Percentiles rank a stretch among this genome's conserved stretches.
Evolutionary conservation across 2,797 vertebrate species (phyloP).

Genomic region (Eleutherodactylus coqui): DNA sequence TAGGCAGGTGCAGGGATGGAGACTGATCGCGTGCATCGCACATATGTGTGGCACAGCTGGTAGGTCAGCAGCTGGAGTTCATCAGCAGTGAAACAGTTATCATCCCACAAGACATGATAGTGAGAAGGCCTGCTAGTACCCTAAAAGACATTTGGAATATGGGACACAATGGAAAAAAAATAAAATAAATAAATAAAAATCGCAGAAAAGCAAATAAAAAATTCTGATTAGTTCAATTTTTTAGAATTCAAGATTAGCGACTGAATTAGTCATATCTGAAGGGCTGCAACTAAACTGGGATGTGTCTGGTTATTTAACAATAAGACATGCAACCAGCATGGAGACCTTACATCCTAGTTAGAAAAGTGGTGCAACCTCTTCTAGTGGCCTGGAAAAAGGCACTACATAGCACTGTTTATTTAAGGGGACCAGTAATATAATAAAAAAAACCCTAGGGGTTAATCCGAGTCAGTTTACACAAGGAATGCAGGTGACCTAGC

Average conservation of each 20-base stretch:
- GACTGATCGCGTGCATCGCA: slow-evolving; percentile 96
- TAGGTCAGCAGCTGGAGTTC: slow-evolving; percentile 99
- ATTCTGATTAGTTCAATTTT: neutral
- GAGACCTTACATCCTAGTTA: neutral
- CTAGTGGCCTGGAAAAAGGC: too few species aligned
- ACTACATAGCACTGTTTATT: too few species aligned
- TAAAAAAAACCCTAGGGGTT: too few species aligned
- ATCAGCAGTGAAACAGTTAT: slow-evolving; percentile 98
- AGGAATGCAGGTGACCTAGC: too few species aligned
- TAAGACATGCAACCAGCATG: neutral
- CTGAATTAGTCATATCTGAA: neutral
- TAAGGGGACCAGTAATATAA: too few species aligned
- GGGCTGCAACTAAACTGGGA: neutral
- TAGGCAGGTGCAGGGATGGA: slow-evolving; percentile 98
- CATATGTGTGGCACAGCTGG: slow-evolving; percentile 99
- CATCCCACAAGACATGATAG: slow-evolving; percentile 98
- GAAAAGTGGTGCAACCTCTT: too few species aligned
- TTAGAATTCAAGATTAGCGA: neutral
- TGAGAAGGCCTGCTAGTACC: slow-evolving; percentile 98
- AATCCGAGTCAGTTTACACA: too few species aligned
- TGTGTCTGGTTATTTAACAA: too few species aligned
- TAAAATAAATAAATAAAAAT: slow-evolving; percentile 15
- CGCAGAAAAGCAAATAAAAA: neutral
- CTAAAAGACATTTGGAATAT: slow-evolving; percentile 75
- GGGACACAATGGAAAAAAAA: neutral